These are phyloP conservation scores for Amphiprion clarkii DNA, from an alignment of 2,797 vertebrate genomes.

Conservation along the genomic window DNA sequence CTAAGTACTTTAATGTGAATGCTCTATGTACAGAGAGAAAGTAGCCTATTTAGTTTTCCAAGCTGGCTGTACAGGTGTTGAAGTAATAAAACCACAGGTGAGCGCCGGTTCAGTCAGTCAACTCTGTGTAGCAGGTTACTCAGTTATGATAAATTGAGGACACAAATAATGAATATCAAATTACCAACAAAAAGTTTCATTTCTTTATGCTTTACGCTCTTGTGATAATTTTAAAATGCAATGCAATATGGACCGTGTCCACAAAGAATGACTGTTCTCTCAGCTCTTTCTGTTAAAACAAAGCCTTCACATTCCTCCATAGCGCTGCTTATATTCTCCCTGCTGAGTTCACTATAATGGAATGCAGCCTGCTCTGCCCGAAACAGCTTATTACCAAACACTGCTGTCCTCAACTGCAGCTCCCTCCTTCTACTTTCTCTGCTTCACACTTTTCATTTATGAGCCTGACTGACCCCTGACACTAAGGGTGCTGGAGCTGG, in stretches of 20 bases:
- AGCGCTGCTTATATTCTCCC: constrained; percentile 60
- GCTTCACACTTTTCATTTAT: constrained; percentile 53
- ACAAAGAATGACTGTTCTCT: constrained; percentile 22
- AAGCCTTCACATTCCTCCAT: constrained; percentile 56
- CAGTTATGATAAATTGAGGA: neutral
- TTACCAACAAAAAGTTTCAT: neutral
- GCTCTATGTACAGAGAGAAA: neutral
- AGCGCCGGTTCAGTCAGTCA: constrained; percentile 39
- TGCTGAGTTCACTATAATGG: constrained; percentile 72
- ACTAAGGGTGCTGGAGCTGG: constrained; percentile 25
- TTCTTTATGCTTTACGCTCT: neutral
- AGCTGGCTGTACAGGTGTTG: constrained; percentile 59
- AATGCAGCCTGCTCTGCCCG: constrained; percentile 65
- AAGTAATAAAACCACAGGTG: constrained; percentile 43
- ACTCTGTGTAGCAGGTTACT: neutral
- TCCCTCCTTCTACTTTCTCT: constrained; percentile 37
- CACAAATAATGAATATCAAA: neutral
- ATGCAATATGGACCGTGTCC: neutral
- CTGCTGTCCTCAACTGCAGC: constrained; percentile 35
- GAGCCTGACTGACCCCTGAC: constrained; percentile 62
- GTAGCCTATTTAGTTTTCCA: constrained; percentile 32
- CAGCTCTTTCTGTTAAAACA: constrained; percentile 32
- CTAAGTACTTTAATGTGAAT: neutral
- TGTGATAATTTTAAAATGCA: neutral
- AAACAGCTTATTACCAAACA: constrained; percentile 64